Conservation (phyloP, 2,888 invertebrate species). For the Andrena marginata region DNA sequence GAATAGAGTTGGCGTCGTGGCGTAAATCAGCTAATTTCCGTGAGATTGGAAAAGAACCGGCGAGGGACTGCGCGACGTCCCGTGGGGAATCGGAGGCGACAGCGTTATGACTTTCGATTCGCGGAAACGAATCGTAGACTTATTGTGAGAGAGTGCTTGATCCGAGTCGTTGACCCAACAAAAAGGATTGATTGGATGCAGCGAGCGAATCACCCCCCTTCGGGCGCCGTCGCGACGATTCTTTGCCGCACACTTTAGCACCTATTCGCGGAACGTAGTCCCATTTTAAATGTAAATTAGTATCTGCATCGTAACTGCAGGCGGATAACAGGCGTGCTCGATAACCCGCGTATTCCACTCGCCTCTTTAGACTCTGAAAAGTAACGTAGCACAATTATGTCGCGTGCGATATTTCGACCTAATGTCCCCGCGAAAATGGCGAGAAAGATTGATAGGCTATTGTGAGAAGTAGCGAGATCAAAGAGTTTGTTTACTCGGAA, state of each 20-base stretch:
- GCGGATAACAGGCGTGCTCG: no score
- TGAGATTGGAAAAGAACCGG: slow-evolving; percentile 4
- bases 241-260: background rate
- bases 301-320: background rate
- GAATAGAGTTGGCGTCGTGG: background rate
- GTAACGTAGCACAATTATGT: background rate
- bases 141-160: slow-evolving; percentile 37
- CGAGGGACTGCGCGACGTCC: background rate
- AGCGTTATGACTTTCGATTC: slow-evolving; percentile 48
- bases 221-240: background rate
- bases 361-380: background rate
- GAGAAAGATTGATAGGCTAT: no score
- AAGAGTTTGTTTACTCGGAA: slow-evolving; percentile 24
- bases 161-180: slow-evolving; percentile 38
- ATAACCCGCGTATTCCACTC: background rate
- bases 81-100: slow-evolving; percentile 14
- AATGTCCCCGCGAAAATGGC: background rate
- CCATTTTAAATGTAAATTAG: background rate
- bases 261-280: background rate
- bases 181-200: slow-evolving; percentile 44
- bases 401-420: background rate
- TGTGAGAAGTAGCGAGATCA: no score
- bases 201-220: background rate
- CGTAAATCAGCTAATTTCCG: slow-evolving; percentile 41
- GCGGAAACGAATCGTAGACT: slow-evolving; percentile 54